Evolutionary conservation across 2,797 vertebrate genomes (phyloP).

Genomic region (Malacoctenus gilli): DNA sequence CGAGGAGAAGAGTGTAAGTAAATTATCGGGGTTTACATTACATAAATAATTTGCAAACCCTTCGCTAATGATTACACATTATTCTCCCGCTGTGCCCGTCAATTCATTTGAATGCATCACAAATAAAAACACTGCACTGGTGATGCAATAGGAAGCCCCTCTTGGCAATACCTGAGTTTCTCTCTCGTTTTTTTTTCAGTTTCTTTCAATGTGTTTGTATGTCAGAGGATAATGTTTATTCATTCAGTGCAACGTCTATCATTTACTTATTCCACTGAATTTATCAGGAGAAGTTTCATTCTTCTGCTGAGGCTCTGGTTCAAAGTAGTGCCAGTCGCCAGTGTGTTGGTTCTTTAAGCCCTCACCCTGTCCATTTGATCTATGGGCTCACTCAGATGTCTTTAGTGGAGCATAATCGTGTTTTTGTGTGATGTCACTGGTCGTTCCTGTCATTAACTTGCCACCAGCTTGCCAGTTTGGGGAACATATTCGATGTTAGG

Average conservation of each 20-base stretch:
- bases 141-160: slow-evolving; percentile 50
- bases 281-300: slow-evolving; percentile 34
- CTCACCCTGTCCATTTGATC: slow-evolving; percentile 64
- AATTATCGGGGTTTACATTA: slow-evolving; percentile 79
- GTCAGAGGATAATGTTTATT: slow-evolving; percentile 39
- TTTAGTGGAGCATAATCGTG: slow-evolving; percentile 69
- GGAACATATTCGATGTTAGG: slow-evolving; percentile 93
- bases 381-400: slow-evolving; percentile 64
- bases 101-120: slow-evolving; percentile 70
- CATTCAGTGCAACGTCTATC: slow-evolving; percentile 20
- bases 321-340: slow-evolving; percentile 45
- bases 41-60: slow-evolving; percentile 78
- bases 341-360: slow-evolving; percentile 45
- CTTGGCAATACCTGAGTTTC: slow-evolving; percentile 34
- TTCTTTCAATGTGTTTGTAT: slow-evolving; percentile 10
- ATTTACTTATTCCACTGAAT: slow-evolving; percentile 32
- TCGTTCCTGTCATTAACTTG: slow-evolving; percentile 80
- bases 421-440: slow-evolving; percentile 77
- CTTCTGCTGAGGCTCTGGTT: slow-evolving; percentile 34
- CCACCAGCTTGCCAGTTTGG: slow-evolving; percentile 90
- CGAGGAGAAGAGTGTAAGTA: slow-evolving; percentile 67
- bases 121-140: slow-evolving; percentile 62
- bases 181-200: slow-evolving; percentile 21
- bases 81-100: slow-evolving; percentile 60
- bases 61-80: slow-evolving; percentile 77